These are phyloP conservation scores for Mareca penelope DNA, from an alignment of 2,797 vertebrate species.

Conservation along the genomic window DNA sequence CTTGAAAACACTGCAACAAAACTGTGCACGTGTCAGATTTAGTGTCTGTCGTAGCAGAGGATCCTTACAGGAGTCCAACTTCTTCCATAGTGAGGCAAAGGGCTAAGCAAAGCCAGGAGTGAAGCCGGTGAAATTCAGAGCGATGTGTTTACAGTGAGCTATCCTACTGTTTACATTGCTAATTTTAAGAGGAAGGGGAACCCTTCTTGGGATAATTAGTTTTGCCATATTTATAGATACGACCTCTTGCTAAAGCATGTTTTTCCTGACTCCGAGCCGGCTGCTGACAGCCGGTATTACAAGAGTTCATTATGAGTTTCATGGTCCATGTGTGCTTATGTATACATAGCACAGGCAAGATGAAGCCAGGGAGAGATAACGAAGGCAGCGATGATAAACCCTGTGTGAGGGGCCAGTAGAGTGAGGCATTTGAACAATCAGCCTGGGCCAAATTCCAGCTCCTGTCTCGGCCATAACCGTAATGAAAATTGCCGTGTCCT, in stretches of 20 bases:
- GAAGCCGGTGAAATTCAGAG: constrained; percentile 39
- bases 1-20: background rate
- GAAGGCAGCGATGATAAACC: background rate
- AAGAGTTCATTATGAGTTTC: constrained; percentile 14
- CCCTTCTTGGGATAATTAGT: constrained; percentile 29
- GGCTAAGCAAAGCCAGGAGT: background rate
- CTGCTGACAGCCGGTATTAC: constrained; percentile 35
- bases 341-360: background rate
- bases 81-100: background rate
- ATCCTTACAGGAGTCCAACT: background rate
- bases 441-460: background rate
- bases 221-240: constrained; percentile 32
- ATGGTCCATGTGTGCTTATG: background rate
- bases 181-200: constrained; percentile 49
- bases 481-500: background rate
- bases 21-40: background rate
- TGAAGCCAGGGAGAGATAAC: background rate
- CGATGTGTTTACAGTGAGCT: constrained; percentile 35
- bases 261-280: background rate
- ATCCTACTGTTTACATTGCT: background rate
- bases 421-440: background rate
- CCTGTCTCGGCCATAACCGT: background rate
- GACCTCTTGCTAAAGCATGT: background rate
- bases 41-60: background rate
- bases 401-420: background rate